Evolutionary conservation across 1,140 invertebrate species (phyloP), one percentile per base, ranked within the genome.

Genomic region (Capitella teleta): DNA sequence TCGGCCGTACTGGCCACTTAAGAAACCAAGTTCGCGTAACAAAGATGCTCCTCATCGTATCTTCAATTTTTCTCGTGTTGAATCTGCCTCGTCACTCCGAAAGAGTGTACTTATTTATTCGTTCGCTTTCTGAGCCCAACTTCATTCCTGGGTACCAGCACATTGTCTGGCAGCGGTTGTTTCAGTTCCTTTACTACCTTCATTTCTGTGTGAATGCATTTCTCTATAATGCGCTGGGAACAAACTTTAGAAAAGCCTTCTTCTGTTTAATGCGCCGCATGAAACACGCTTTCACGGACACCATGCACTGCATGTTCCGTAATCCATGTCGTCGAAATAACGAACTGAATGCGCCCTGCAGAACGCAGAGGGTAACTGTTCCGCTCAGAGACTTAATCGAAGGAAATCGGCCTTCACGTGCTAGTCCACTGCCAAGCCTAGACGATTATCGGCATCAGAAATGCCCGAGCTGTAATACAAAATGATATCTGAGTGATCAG

Each of bases 141-240:
- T 14, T 16, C 45, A 12, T 4, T 4, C 23, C 28, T 12, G 10
- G 16, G 5, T 12, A 10, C 14, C 30, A 12, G 4, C 23, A 41
- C 38, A 19, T 41, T 21, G 18, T 6, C 10, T 47, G 45, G 23
- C 23, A 47, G 28, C 5, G 19, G 4, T 16, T 47, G 14, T 47
- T 47, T 30, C 5, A 47, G 26, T n/a, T 47, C 14, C 12, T 47
- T 30, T 47, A 47, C 28, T 47, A 47, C 28, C 12, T 47, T 26
- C 45, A 47, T 30, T 47, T 47, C 28, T 47, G 28, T 30, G 45
- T 47, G 12, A 47, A 47, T 30, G 12, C 36, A 26, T 47, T 47
- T 23, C 45, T 47, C 12, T 47, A 47, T 30, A 16, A 26, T 8
- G 24, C 30, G 14, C 10, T 47, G n/a, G 45, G 45, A 5, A 47